Percentiles rank a stretch among this genome's conserved stretches.
phyloP scores from a whole-genome alignment of 2,888 invertebrate species.

The Portevinia maculata region DNA sequence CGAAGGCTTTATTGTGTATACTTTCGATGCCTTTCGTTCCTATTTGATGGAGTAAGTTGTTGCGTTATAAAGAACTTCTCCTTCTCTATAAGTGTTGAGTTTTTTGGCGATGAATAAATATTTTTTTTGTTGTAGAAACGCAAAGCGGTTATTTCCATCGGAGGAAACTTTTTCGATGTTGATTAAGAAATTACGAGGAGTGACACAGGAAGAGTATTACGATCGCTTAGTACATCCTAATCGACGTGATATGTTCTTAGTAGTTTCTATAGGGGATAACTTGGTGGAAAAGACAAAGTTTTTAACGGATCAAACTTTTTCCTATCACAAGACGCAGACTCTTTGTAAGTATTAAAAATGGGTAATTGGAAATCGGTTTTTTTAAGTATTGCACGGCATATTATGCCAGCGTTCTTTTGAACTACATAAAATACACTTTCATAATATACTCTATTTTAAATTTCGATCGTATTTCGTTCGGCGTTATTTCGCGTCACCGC shows the following conservation, averaged over 20 bases:
- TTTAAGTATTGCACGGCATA: too few relatives aligned
- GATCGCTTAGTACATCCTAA: constrained; percentile 53
- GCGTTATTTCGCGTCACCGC: too few relatives aligned
- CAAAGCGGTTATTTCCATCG: constrained; percentile 52
- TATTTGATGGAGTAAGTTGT: constrained; percentile 51
- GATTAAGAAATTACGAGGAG: constrained; percentile 29
- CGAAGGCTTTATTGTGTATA: constrained; percentile 39
- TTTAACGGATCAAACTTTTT: constrained; percentile 57
- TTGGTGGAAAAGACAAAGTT: constrained; percentile 59
- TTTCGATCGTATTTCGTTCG: too few relatives aligned
- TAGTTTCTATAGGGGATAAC: constrained; percentile 48
- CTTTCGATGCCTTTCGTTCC: constrained; percentile 49
- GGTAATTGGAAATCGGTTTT: too few relatives aligned
- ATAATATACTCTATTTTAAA: too few relatives aligned
- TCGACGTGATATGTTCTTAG: constrained; percentile 58
- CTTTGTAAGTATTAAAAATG: constrained; percentile 63
- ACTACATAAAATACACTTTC: too few relatives aligned
- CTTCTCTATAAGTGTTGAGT: too few relatives aligned
- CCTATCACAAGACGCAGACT: constrained; percentile 62
- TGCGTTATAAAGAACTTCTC: background rate
- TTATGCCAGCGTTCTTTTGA: too few relatives aligned
- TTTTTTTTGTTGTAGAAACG: constrained; percentile 31
- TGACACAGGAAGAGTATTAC: constrained; percentile 49
- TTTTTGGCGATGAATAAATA: too few relatives aligned
- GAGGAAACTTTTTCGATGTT: constrained; percentile 48